These are phyloP conservation scores for Bombus pyrosoma DNA, from an alignment of 1,140 invertebrate species.

Conservation along the genomic window DNA sequence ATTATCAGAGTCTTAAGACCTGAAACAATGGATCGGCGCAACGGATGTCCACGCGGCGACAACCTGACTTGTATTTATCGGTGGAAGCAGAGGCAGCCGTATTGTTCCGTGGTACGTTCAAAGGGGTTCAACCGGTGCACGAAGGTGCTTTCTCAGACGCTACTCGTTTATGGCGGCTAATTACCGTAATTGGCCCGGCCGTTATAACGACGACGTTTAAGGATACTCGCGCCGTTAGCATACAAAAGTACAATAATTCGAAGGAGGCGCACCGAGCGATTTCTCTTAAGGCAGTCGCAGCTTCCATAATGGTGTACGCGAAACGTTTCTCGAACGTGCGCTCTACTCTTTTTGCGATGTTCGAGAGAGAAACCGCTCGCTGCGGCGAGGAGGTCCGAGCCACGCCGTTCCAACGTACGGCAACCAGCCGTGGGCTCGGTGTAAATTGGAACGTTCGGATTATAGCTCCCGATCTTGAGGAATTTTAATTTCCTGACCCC, in stretches of 20 bases:
- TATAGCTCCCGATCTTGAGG: not conserved
- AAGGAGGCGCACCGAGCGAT: constrained; percentile 30
- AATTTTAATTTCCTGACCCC: constrained; percentile 12
- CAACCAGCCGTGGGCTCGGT: not conserved
- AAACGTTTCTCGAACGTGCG: constrained; percentile 19
- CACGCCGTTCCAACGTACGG: not conserved
- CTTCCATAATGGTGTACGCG: constrained; percentile 45
- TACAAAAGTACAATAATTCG: constrained; percentile 57
- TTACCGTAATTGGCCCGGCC: constrained; percentile 68
- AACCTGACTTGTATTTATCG: constrained; percentile 45
- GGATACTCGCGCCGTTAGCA: constrained; percentile 56
- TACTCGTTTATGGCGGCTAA: constrained; percentile 65
- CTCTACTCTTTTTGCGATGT: constrained; percentile 29
- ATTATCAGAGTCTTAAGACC: not conserved
- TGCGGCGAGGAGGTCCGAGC: not conserved
- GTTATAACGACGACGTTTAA: constrained; percentile 56
- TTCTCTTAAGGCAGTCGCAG: constrained; percentile 53
- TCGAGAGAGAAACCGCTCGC: not conserved
- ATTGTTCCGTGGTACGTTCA: constrained; percentile 27
- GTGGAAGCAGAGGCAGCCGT: not conserved
- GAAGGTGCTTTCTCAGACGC: constrained; percentile 49
- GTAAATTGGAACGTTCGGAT: constrained; percentile 36
- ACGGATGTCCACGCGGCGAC: constrained; percentile 38
- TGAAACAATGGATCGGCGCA: constrained; percentile 26
- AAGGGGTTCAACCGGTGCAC: not conserved